phyloP scores from a whole-genome alignment of 2,888 invertebrate species.

The Sesamia inferens region DNA sequence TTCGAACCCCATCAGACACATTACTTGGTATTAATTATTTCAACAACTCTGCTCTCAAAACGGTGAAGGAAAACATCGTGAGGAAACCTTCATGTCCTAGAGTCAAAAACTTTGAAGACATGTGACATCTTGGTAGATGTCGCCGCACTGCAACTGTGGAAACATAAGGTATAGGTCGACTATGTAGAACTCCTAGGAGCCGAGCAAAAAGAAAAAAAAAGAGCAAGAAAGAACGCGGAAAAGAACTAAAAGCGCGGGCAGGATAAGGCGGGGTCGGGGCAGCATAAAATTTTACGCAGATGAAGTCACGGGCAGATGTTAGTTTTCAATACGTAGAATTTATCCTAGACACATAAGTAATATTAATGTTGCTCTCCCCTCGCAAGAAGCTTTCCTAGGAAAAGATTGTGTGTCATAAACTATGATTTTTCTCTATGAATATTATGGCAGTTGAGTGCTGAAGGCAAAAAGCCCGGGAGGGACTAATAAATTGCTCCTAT shows the following conservation, averaged over 20 bases:
- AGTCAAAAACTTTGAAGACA: too few species aligned
- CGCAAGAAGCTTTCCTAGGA: slow-evolving; percentile 82
- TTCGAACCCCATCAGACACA: too few species aligned
- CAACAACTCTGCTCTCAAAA: too few species aligned
- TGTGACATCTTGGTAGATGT: too few species aligned
- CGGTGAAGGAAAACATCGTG: too few species aligned
- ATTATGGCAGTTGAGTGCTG: slow-evolving; percentile 80
- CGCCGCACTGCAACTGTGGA: too few species aligned
- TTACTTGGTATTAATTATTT: too few species aligned
- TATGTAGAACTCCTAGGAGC: not conserved
- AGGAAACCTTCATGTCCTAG: too few species aligned
- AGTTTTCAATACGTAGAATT: slow-evolving; percentile 66
- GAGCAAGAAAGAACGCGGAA: not conserved
- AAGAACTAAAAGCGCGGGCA: not conserved
- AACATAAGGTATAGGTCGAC: too few species aligned
- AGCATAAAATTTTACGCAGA: not conserved
- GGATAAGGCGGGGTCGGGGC: not conserved
- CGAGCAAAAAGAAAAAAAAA: not conserved
- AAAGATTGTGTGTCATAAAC: slow-evolving; percentile 85
- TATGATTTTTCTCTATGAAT: slow-evolving; percentile 87
- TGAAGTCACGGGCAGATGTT: not conserved
- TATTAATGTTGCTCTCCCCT: slow-evolving; percentile 77
- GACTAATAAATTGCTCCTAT: slow-evolving; percentile 70
- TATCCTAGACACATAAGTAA: slow-evolving; percentile 81
- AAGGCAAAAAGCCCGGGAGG: slow-evolving; percentile 68